Base-by-base conservation (phyloP, 2,113 vertebrate species). In the Corythaeola cristata region DNA sequence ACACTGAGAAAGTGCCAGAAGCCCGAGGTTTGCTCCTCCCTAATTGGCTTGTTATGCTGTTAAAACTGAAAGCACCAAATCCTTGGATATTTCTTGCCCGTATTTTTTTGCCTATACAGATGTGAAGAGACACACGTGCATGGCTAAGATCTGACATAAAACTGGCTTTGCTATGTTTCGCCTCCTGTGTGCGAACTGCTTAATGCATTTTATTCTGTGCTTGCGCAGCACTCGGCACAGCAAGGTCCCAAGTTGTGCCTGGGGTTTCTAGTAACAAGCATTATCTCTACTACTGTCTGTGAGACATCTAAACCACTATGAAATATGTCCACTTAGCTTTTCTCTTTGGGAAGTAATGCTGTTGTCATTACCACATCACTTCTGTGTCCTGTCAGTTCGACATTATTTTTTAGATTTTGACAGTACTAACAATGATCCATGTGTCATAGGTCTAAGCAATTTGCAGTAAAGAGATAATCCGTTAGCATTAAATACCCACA, bases 1-100 rank as follows among this genome's bases (percentile, higher is more conserved):
- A 92, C 56, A 60, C 68, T 59, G 85, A 81, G 83, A 85, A 93
- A 84, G 60, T 89, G 69, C 85, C 76, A 93, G 83, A 88, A 90
- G 35, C 68, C 52, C 0, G 1, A 93, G 56, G 49, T 90, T 92
- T 87, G 47, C 52, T 89, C 12, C 84, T 85, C 56, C 52, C 44
- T 93, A 96, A 94, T 93, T 86, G 77, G 41, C 52, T 86, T 75
- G 20, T 96, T 96, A 88, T 89, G 68, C 44, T 75, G 56, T 73
- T 85, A 76, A 66, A 90, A 68, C 14, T 3, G 81, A 92, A 93
- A 90, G 13, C 14, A 62, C 14, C 15, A 16, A 83, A 39, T 77
- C 59, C 32, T 69, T 55, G 22, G 10, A 16, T 79, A 49, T 66
- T 79, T 52, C 78, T 93, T 69, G 30, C 53, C 41, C 67, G 30